Evolutionary conservation across 2,797 vertebrate species (phyloP).

Genomic region (Monodelphis domestica): DNA sequence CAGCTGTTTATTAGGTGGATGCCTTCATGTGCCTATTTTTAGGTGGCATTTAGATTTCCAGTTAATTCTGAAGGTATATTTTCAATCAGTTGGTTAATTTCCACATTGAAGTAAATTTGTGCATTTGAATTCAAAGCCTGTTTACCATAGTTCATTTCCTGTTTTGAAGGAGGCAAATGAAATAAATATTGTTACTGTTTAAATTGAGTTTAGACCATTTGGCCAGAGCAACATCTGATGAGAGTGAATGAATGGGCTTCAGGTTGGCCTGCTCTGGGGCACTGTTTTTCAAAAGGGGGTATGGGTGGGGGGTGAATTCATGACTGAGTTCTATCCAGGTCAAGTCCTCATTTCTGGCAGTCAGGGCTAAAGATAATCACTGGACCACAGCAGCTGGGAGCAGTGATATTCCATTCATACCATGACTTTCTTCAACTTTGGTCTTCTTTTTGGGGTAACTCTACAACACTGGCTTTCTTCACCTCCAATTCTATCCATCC

Average conservation of each 20-base stretch:
- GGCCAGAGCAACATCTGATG: slow-evolving; percentile 8
- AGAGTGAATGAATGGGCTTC: slow-evolving; percentile 1
- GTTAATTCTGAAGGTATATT: slow-evolving; percentile 33
- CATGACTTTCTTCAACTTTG: neutral
- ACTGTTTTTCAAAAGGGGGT: neutral
- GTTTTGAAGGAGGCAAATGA: neutral
- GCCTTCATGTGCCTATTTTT: slow-evolving; percentile 63
- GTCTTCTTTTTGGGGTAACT: neutral
- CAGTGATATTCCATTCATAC: neutral
- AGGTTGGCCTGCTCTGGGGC: slow-evolving; percentile 32
- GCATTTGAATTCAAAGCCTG: slow-evolving; percentile 59
- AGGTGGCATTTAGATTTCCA: slow-evolving; percentile 54
- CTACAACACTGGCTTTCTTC: neutral
- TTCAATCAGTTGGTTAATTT: slow-evolving; percentile 75
- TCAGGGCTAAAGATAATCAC: neutral
- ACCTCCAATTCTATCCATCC: neutral
- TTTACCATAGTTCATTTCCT: slow-evolving; percentile 61
- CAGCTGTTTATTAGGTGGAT: slow-evolving; percentile 61
- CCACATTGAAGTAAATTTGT: slow-evolving; percentile 58
- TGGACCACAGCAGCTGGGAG: neutral
- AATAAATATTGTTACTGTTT: neutral
- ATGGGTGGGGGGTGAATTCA: too few species aligned
- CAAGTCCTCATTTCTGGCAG: neutral
- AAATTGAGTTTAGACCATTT: slow-evolving; percentile 46
- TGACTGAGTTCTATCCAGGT: neutral